A percentile compares a stretch with the other conserved stretches of the same genome.
phyloP scores from a whole-genome alignment of 2,113 vertebrate genomes.

The Oncorhynchus clarkii region DNA sequence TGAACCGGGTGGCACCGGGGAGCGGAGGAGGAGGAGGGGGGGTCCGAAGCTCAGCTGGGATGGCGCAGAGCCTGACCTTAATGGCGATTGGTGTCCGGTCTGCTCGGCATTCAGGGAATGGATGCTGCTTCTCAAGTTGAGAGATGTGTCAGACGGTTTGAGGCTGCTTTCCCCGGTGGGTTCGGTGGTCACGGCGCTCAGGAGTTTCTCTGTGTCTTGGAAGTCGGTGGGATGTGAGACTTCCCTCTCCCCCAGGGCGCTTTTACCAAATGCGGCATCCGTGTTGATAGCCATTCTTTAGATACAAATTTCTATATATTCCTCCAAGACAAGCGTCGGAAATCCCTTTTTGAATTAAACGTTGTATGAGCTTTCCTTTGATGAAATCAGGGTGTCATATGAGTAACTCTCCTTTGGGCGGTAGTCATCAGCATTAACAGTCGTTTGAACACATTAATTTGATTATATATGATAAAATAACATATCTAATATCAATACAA shows the following conservation, averaged over 20 bases:
- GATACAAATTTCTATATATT: neutral
- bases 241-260: constrained; percentile 62
- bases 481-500: neutral
- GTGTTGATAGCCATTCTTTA: constrained; percentile 77
- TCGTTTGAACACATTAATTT: neutral
- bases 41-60: constrained; percentile 79
- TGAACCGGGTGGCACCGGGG: constrained; percentile 70
- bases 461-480: neutral
- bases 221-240: constrained; percentile 70
- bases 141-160: constrained; percentile 74
- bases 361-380: constrained; percentile 22
- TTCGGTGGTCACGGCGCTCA: constrained; percentile 62
- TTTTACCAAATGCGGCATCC: constrained; percentile 68
- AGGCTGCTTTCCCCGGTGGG: constrained; percentile 68
- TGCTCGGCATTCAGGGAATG: constrained; percentile 76
- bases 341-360: constrained; percentile 2
- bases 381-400: constrained; percentile 35
- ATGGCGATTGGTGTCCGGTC: constrained; percentile 80
- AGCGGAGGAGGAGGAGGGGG: constrained; percentile 57
- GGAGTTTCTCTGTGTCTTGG: constrained; percentile 84
- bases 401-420: constrained; percentile 56
- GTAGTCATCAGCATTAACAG: constrained; percentile 46
- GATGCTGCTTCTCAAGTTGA: constrained; percentile 66
- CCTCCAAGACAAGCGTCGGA: neutral
- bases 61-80: constrained; percentile 76